A percentile compares a stretch with the other conserved stretches of the same genome.
Conservation (phyloP, 2,888 invertebrate species). For the Drosophila quinaria region DNA sequence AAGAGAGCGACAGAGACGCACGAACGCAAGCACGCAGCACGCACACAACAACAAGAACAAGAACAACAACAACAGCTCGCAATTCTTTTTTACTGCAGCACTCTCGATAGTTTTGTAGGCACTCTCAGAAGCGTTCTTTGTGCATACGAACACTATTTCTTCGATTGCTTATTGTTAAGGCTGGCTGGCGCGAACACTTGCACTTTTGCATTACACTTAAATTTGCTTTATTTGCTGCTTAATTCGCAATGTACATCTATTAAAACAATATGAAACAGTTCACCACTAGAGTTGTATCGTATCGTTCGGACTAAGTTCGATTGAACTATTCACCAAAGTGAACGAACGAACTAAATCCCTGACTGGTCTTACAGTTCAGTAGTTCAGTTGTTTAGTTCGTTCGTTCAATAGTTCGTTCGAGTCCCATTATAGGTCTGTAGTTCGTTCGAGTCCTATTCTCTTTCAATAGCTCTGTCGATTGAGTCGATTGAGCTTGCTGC, state of each 20-base stretch:
- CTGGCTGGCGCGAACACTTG: slow-evolving; percentile 48
- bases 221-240: slow-evolving; percentile 47
- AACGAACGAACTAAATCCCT: too few species aligned
- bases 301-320: too few species aligned
- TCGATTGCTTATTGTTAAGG: slow-evolving; percentile 27
- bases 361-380: too few species aligned
- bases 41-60: slow-evolving; percentile 27
- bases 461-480: too few species aligned
- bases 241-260: slow-evolving; percentile 59
- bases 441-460: too few species aligned
- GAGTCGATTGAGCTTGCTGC: too few species aligned
- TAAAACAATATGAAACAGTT: slow-evolving; percentile 62
- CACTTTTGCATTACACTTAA: slow-evolving; percentile 55
- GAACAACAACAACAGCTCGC: slow-evolving; percentile 54
- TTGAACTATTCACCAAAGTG: too few species aligned
- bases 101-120: slow-evolving; percentile 40
- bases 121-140: slow-evolving; percentile 17
- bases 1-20: slow-evolving; percentile 52
- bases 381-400: too few species aligned
- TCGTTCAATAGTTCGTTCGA: too few species aligned
- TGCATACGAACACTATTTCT: slow-evolving; percentile 18
- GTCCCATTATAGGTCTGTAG: too few species aligned
- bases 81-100: slow-evolving; percentile 50
- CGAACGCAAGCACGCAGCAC: slow-evolving; percentile 40
- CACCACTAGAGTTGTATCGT: slow-evolving; percentile 32